phyloP scores from a whole-genome alignment of 2,888 invertebrate species.

The Lapara coniferarum region DNA sequence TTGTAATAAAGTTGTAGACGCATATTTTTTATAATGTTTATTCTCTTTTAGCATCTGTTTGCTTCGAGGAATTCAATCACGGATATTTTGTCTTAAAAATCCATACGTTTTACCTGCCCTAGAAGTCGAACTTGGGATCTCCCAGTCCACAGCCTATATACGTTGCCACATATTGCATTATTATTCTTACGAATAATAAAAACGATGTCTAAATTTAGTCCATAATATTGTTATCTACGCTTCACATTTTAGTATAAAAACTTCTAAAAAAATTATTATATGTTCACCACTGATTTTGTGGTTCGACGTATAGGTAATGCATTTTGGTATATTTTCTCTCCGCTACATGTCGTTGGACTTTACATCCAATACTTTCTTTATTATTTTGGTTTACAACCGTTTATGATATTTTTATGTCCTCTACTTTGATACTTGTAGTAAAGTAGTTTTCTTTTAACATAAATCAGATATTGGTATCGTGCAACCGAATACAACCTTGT shows the following conservation, averaged over 20 bases:
- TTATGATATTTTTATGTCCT: not conserved
- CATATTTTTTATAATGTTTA: not conserved
- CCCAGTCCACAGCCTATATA: no score
- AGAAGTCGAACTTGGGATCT: no score
- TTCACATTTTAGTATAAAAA: not conserved
- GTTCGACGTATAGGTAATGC: not conserved
- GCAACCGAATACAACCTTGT: not conserved
- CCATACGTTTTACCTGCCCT: no score
- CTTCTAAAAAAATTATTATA: not conserved
- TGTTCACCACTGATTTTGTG: not conserved
- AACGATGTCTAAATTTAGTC: no score
- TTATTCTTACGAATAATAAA: no score
- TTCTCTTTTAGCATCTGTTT: no score
- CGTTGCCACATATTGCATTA: no score
- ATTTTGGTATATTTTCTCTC: not conserved
- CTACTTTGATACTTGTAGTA: not conserved
- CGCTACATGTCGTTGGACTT: not conserved
- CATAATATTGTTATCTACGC: no score
- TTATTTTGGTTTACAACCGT: constrained; percentile 3
- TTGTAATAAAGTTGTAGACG: not conserved
- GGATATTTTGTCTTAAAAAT: no score
- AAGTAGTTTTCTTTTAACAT: not conserved
- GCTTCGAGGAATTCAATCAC: no score
- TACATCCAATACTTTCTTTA: constrained; percentile 2
- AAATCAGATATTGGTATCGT: not conserved